Percentiles rank a stretch among this genome's conserved stretches.
Conservation (phyloP, 2,797 vertebrate species). For the Microctenopoma stevenorrisi region DNA sequence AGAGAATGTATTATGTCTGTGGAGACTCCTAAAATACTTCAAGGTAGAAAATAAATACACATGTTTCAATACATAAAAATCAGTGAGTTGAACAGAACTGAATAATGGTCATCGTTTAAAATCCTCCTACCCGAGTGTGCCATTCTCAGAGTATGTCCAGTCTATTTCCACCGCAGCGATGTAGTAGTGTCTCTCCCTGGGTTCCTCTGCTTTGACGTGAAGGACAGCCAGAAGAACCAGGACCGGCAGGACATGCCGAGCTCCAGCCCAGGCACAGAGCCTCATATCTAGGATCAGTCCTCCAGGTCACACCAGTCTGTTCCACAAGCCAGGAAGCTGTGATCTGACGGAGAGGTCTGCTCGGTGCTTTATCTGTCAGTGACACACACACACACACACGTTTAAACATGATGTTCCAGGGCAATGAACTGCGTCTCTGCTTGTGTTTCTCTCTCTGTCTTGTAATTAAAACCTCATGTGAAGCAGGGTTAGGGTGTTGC, state of each 20-base stretch:
- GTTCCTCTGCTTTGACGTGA: constrained; percentile 30
- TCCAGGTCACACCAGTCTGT: constrained; percentile 36
- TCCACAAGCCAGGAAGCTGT: constrained; percentile 49
- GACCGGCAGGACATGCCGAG: constrained; percentile 46
- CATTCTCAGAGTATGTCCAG: constrained; percentile 80
- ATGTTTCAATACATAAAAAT: constrained; percentile 4
- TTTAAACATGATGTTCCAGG: constrained; percentile 68
- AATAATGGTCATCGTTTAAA: background rate
- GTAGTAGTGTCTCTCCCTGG: constrained; percentile 80
- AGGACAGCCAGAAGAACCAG: constrained; percentile 59
- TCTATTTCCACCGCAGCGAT: constrained; percentile 83
- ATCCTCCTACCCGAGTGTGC: constrained; percentile 66
- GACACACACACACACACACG: constrained; percentile 17
- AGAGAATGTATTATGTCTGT: background rate
- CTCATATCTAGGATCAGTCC: constrained; percentile 73
- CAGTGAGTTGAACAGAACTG: background rate
- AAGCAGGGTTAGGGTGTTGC: background rate
- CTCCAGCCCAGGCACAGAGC: constrained; percentile 57
- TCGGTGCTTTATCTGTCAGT: constrained; percentile 75
- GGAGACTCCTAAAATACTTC: background rate
- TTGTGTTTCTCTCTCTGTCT: background rate
- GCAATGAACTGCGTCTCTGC: constrained; percentile 63
- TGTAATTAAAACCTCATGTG: constrained; percentile 55
- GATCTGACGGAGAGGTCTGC: constrained; percentile 46
- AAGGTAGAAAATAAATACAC: background rate